Evolutionary conservation across 2,888 invertebrate species (phyloP).

Genomic region (Plutella xylostella): DNA sequence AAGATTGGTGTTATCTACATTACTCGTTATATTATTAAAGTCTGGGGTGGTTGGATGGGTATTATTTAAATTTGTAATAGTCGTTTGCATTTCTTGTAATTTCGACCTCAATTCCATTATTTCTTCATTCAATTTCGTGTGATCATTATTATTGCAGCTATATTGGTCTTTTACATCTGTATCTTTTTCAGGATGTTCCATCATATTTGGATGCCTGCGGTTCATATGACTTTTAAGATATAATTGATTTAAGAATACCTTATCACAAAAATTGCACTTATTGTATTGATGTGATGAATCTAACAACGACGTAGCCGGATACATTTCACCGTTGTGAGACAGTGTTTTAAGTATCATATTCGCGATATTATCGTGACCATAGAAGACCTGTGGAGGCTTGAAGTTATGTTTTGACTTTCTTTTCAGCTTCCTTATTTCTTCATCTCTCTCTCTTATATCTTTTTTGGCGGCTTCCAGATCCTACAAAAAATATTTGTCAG

Average conservation of each 20-base stretch:
- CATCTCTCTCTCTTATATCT: constrained; percentile 54
- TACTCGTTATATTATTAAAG: constrained; percentile 19
- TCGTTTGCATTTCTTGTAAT: constrained; percentile 58
- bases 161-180: constrained; percentile 17
- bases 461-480: constrained; percentile 66
- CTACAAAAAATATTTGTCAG: constrained; percentile 36
- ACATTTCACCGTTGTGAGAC: constrained; percentile 44
- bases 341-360: constrained; percentile 56
- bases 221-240: constrained; percentile 73
- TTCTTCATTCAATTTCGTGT: constrained; percentile 67
- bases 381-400: constrained; percentile 39
- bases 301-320: constrained; percentile 32
- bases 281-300: constrained; percentile 47
- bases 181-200: constrained; percentile 36
- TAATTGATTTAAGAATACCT: constrained; percentile 74
- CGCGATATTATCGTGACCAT: constrained; percentile 58
- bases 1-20: constrained; percentile 43
- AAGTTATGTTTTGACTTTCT: constrained; percentile 50
- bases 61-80: constrained; percentile 12
- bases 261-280: constrained; percentile 75
- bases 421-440: constrained; percentile 60
- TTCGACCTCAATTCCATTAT: constrained; percentile 54
- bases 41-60: not conserved
- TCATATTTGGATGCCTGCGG: constrained; percentile 63
- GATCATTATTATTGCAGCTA: constrained; percentile 40